Base-by-base conservation (phyloP, 2,113 vertebrate species). In the Nicator chloris region DNA sequence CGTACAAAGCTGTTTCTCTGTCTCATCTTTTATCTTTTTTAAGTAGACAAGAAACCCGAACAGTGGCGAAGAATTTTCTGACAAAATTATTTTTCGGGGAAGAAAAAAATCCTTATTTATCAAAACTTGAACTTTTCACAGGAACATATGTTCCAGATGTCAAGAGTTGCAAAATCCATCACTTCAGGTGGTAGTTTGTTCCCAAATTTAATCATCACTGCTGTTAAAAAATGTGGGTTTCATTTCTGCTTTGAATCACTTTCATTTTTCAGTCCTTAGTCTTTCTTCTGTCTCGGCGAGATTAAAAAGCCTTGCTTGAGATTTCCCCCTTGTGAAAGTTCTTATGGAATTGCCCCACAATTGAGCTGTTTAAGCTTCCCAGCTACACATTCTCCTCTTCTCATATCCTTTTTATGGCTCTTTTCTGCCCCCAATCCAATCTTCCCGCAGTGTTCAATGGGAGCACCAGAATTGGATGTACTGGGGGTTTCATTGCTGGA, bases 231-330 rank as follows among this genome's bases (percentile, higher is more conserved):
- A 95, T 94, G 94, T 93, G 88, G 51, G 94, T 95, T 97, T 97
- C 96, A 96, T 96, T 97, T 90, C 94, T 94, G 92, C 80, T 95
- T 96, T 92, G 92, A 96, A 97, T 97, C 92, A 68, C 94, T 95
- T 96, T 77, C 91, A 97, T 97, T 96, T 97, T 97, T 97, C 96
- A 96, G 94, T 56, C 69, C 83, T 92, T 91, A 95, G 92, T 94
- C 92, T 97, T 94, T 93, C 94, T 88, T 95, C 94, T 96, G 94
- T 86, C 94, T 96, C 20, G 37, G 72, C 40, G 68, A 97, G 95
- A 96, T 97, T 97, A 96, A 97, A 96, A 97, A 96, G 88, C 47
- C 59, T 53, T 15, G 91, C 71, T 75, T 96, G 96, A 90, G 94
- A 97, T 96, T 96, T 97, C 89, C 94, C 96, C 96, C 92, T 93